These are phyloP conservation scores for Heptranchias perlo DNA, from an alignment of 2,113 vertebrate species.

Conservation along the genomic window DNA sequence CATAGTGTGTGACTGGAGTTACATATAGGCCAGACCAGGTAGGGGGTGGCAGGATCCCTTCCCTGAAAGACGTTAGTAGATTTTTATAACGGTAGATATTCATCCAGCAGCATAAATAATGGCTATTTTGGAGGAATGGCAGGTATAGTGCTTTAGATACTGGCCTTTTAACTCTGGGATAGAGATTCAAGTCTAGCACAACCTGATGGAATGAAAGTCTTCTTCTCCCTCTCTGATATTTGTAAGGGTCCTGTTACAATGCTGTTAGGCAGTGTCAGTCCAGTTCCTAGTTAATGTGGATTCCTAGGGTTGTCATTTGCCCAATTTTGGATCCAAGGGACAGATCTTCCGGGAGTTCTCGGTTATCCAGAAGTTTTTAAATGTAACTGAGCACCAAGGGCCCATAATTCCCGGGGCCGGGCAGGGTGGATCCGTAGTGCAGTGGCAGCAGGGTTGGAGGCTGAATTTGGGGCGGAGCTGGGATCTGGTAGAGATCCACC, in stretches of 20 bases:
- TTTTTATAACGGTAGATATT: not conserved
- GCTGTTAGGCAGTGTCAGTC: not conserved
- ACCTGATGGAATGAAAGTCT: no score
- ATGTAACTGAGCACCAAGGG: not conserved
- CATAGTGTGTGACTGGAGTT: not conserved
- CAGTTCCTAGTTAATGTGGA: not conserved
- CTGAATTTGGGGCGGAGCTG: no score
- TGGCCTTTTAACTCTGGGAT: not conserved
- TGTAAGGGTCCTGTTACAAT: not conserved
- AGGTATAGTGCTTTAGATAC: not conserved
- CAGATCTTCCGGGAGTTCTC: not conserved
- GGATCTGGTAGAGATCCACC: no score
- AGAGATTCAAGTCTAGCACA: not conserved
- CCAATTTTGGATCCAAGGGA: not conserved
- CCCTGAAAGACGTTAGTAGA: not conserved
- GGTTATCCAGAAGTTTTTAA: not conserved
- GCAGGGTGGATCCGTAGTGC: not conserved
- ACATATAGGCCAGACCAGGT: not conserved
- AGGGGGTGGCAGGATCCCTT: not conserved
- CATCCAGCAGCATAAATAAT: not conserved
- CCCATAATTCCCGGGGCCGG: not conserved
- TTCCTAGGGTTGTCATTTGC: not conserved
- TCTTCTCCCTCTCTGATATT: not conserved
- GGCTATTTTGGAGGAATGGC: not conserved
- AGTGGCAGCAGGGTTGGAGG: not conserved